Percentiles rank a stretch among this genome's conserved stretches.
Evolutionary conservation across 2,113 vertebrate genomes (phyloP).

Genomic region (Maccullochella peelii): DNA sequence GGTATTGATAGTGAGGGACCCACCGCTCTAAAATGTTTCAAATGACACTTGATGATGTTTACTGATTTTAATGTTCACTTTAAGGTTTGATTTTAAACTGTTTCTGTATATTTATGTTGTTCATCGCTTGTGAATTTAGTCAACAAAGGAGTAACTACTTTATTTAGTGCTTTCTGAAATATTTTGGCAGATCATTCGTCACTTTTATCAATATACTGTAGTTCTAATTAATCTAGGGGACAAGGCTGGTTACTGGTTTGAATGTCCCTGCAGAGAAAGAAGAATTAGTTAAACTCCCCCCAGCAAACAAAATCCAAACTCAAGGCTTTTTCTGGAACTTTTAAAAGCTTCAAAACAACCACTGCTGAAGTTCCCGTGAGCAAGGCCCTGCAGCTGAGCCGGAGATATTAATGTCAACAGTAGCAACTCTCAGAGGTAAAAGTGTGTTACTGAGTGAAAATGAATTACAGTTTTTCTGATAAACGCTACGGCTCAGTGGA

Average conservation of each 20-base stretch:
- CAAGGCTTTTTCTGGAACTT: neutral
- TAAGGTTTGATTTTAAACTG: neutral
- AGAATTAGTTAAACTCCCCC: neutral
- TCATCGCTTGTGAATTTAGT: neutral
- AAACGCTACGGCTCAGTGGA: slow-evolving; percentile 28
- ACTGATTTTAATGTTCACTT: neutral
- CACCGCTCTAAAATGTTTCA: neutral
- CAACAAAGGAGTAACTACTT: neutral
- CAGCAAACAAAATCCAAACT: neutral
- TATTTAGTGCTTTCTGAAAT: neutral
- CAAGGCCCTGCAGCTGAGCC: neutral
- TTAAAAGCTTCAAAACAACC: neutral
- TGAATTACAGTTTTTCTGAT: slow-evolving; percentile 27
- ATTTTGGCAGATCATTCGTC: neutral
- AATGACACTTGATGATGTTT: no score
- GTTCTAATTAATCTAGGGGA: neutral
- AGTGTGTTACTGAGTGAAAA: slow-evolving; percentile 7
- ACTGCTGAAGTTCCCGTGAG: slow-evolving; percentile 3
- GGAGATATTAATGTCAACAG: slow-evolving; percentile 28
- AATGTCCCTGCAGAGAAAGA: neutral
- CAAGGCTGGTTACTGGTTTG: neutral
- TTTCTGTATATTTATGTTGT: neutral
- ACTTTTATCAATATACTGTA: neutral
- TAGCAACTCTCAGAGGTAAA: slow-evolving; percentile 5
- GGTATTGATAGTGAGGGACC: neutral